Evolutionary conservation across 2,797 vertebrate species (phyloP).

Genomic region (Mycteria americana): DNA sequence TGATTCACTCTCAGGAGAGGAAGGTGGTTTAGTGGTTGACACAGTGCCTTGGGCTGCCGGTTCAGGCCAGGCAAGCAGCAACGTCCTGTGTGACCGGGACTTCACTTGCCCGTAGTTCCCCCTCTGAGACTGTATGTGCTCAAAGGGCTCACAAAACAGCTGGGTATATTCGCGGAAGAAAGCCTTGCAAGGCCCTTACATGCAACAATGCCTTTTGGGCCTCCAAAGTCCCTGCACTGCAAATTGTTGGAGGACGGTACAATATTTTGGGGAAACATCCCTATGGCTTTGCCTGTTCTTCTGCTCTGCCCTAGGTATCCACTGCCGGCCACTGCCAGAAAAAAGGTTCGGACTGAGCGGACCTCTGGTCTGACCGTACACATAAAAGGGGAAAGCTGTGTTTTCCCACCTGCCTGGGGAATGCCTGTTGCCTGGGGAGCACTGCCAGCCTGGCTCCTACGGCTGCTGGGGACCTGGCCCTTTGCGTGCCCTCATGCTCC

Average conservation of each 20-base stretch:
- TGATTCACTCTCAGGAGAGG: not conserved
- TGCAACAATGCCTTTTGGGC: not conserved
- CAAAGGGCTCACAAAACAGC: not conserved
- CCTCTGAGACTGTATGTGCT: not conserved
- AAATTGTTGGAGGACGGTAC: not conserved
- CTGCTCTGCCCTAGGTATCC: not conserved
- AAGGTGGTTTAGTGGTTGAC: not conserved
- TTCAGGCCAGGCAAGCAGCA: not conserved
- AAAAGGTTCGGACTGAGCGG: not conserved
- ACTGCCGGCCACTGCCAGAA: not conserved
- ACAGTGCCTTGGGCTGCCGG: not conserved
- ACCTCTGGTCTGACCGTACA: not conserved
- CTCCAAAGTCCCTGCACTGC: accelerated
- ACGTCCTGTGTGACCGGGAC: accelerated
- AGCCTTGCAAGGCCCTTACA: not conserved
- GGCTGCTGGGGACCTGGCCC: accelerated
- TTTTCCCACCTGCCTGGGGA: not conserved
- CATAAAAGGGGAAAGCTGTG: not conserved
- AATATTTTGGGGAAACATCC: not conserved
- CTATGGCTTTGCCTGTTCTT: not conserved
- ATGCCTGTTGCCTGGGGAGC: not conserved
- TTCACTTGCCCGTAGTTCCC: not conserved
- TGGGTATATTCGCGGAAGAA: not conserved
- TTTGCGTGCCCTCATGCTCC: not conserved
- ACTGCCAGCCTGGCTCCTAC: not conserved